Evolutionary conservation across 2,888 invertebrate genomes (phyloP).

Genomic region (Tipula confusa): DNA sequence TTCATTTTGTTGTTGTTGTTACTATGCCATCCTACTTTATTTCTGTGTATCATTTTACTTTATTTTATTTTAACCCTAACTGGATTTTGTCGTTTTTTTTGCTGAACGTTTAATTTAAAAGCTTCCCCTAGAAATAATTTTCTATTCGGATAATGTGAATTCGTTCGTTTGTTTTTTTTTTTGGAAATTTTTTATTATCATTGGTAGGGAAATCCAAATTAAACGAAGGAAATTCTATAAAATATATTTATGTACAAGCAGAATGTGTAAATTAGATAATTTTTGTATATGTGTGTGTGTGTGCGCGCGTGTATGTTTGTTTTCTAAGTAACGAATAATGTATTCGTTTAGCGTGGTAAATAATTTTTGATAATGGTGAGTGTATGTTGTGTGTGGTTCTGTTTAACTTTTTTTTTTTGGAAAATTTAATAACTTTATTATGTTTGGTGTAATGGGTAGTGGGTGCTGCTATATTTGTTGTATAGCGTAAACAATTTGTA

Average conservation of each 20-base stretch:
- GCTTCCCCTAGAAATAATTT: neutral
- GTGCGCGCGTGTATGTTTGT: neutral
- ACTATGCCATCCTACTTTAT: neutral
- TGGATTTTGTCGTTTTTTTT: neutral
- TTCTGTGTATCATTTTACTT: neutral
- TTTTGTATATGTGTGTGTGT: neutral
- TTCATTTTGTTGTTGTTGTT: neutral
- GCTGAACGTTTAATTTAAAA: neutral
- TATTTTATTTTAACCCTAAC: neutral
- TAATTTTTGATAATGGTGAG: neutral
- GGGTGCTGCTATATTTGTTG: no score
- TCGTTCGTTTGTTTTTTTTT: neutral
- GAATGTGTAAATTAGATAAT: conserved; percentile 25
- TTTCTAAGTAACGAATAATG: neutral
- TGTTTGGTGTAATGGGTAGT: neutral
- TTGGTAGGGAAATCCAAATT: conserved; percentile 25
- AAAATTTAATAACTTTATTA: neutral
- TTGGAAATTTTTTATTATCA: neutral
- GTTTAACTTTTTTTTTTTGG: neutral
- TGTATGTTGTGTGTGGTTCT: neutral
- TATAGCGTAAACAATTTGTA: no score
- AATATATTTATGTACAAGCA: neutral
- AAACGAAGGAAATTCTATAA: neutral
- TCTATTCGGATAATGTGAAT: neutral
- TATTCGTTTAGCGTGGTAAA: neutral